Conservation (phyloP, 1,140 invertebrate genomes). For the Lasioglossum albipes region DNA sequence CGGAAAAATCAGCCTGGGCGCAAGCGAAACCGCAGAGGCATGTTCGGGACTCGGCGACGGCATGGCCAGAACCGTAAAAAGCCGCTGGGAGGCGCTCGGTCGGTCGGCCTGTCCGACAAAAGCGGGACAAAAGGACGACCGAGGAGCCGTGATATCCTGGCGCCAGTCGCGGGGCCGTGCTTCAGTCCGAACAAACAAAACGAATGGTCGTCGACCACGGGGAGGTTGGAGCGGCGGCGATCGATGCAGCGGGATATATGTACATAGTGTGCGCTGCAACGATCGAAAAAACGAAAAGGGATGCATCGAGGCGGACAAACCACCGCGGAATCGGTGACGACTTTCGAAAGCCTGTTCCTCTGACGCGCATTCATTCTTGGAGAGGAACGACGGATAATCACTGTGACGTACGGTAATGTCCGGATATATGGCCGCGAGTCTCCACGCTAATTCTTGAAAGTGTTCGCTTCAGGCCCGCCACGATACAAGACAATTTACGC, state of each 20-base stretch:
- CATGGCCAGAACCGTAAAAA: conserved; percentile 20
- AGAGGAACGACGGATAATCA: background rate
- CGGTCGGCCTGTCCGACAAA: conserved; percentile 39
- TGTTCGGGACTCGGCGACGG: background rate
- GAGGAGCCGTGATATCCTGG: conserved; percentile 63
- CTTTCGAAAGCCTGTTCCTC: background rate
- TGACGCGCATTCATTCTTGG: background rate
- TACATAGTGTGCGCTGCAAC: conserved; percentile 1
- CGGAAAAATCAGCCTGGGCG: conserved; percentile 9
- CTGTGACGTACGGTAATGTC: background rate
- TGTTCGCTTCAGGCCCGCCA: too few species aligned
- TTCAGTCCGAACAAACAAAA: conserved; percentile 52
- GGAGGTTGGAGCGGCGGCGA: background rate
- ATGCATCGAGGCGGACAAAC: background rate
- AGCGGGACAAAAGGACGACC: conserved; percentile 43
- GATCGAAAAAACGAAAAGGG: conserved; percentile 7
- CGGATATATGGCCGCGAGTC: too few species aligned
- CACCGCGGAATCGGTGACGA: conserved; percentile 15
- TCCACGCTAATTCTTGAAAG: too few species aligned
- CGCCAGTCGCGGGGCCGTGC: conserved; percentile 60
- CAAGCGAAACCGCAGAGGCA: conserved; percentile 20
- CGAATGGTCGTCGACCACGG: conserved; percentile 6
- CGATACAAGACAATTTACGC: too few species aligned
- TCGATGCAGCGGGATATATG: conserved; percentile 25
- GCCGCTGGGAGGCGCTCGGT: background rate